Evolutionary conservation across 2,797 vertebrate genomes (phyloP).

Genomic region (Sebastes miniatus): DNA sequence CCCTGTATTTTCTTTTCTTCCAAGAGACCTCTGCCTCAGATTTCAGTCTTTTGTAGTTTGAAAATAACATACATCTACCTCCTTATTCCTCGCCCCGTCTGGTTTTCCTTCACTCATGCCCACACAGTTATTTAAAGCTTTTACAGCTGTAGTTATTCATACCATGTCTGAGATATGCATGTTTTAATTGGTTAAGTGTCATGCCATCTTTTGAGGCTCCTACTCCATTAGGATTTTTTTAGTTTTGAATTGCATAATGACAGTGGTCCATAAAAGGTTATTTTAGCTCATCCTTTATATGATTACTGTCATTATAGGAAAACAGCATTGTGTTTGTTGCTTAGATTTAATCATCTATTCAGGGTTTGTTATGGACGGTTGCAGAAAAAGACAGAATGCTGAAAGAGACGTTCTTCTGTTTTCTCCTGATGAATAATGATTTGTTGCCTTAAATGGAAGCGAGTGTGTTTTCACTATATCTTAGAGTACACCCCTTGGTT

Average conservation of each 20-base stretch:
- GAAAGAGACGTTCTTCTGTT: conserved; percentile 7
- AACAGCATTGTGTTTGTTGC: background rate
- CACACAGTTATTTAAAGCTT: conserved; percentile 6
- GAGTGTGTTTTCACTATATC: conserved; percentile 19
- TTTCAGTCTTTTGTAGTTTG: conserved; percentile 20
- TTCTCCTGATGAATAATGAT: conserved; percentile 15
- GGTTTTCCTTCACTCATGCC: background rate
- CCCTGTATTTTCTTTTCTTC: conserved; percentile 2
- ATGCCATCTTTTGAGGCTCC: conserved; percentile 20
- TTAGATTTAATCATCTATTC: conserved; percentile 20
- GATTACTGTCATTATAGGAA: conserved; percentile 7
- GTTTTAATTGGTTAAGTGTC: conserved; percentile 28
- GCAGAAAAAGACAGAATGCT: conserved; percentile 3
- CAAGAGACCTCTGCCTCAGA: conserved; percentile 39
- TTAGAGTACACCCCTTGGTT: conserved; percentile 26
- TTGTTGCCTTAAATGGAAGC: conserved; percentile 61
- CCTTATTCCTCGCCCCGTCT: conserved; percentile 14
- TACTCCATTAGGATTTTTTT: background rate
- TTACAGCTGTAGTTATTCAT: conserved; percentile 14
- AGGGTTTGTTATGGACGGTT: conserved; percentile 18
- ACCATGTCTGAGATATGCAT: conserved; percentile 35
- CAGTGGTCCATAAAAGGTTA: background rate
- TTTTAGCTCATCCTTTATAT: conserved; percentile 15
- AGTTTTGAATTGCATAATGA: conserved; percentile 15
- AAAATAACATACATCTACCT: conserved; percentile 53